Percentiles rank a stretch among this genome's conserved stretches.
These are phyloP conservation scores for Telenomus remus DNA, from an alignment of 1,140 invertebrate genomes.

Conservation along the genomic window DNA sequence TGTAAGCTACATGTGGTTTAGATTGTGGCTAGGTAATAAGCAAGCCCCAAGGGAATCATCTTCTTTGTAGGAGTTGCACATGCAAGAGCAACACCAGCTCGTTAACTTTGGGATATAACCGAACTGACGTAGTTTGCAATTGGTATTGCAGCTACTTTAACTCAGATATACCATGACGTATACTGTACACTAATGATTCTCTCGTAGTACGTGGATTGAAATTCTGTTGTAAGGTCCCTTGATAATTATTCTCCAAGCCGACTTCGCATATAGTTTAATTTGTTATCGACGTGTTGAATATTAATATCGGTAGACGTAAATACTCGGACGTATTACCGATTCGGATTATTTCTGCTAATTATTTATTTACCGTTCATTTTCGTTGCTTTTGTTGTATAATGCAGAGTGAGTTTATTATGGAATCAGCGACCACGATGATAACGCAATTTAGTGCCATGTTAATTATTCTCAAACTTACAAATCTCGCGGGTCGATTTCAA, in stretches of 20 bases:
- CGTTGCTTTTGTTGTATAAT: no score
- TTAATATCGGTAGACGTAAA: no score
- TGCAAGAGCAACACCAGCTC: slow-evolving; percentile 5
- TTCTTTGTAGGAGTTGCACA: slow-evolving; percentile 12
- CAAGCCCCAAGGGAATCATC: slow-evolving; percentile 23
- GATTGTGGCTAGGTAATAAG: slow-evolving; percentile 39
- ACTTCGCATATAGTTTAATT: no score
- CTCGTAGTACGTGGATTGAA: neutral
- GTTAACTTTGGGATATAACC: slow-evolving; percentile 29
- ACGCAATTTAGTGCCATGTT: slow-evolving; percentile 18
- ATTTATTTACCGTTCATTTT: no score
- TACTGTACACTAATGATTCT: slow-evolving; percentile 2
- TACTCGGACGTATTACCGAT: no score
- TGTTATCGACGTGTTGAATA: no score
- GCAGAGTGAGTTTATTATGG: neutral
- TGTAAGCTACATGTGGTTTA: slow-evolving; percentile 36
- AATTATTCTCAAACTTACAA: slow-evolving; percentile 16
- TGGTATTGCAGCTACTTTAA: slow-evolving; percentile 34
- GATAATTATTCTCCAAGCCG: no score
- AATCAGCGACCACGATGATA: slow-evolving; percentile 7
- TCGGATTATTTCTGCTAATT: no score
- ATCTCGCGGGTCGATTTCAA: slow-evolving; percentile 21
- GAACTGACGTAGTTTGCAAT: slow-evolving; percentile 37
- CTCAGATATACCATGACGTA: slow-evolving; percentile 9
- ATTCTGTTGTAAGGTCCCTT: no score